Evolutionary conservation across 2,888 invertebrate genomes (phyloP).

Genomic region (Julus scanicus): DNA sequence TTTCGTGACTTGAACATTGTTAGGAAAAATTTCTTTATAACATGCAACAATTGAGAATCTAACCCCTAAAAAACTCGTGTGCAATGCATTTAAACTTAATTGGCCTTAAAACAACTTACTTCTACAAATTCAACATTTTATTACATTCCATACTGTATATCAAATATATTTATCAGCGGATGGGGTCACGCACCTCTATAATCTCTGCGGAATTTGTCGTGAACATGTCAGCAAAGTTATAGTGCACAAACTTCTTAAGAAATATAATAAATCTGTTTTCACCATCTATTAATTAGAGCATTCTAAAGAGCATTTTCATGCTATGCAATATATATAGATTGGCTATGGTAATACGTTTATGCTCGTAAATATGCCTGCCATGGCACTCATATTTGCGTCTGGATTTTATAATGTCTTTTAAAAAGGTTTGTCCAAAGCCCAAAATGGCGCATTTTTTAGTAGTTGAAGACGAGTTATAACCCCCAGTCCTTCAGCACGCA

Average conservation of each 20-base stretch:
- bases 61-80: no score
- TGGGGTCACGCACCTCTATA: neutral
- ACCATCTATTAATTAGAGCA: constrained; percentile 11
- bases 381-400: constrained; percentile 12
- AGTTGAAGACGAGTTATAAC: constrained; percentile 2
- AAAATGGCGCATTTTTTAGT: constrained; percentile 21
- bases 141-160: neutral
- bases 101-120: no score
- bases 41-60: no score
- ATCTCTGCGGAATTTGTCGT: neutral
- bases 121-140: neutral
- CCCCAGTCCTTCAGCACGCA: neutral
- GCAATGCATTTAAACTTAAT: no score
- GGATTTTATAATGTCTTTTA: neutral
- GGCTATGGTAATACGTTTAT: neutral
- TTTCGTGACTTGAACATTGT: no score
- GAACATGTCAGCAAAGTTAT: neutral
- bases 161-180: neutral
- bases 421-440: constrained; percentile 27
- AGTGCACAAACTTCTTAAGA: neutral
- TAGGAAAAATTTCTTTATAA: no score
- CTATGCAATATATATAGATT: neutral
- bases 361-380: no score
- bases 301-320: neutral
- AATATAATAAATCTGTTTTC: neutral